Base-by-base conservation (phyloP, 2,113 vertebrate genomes). In the Platysternon megacephalum region DNA sequence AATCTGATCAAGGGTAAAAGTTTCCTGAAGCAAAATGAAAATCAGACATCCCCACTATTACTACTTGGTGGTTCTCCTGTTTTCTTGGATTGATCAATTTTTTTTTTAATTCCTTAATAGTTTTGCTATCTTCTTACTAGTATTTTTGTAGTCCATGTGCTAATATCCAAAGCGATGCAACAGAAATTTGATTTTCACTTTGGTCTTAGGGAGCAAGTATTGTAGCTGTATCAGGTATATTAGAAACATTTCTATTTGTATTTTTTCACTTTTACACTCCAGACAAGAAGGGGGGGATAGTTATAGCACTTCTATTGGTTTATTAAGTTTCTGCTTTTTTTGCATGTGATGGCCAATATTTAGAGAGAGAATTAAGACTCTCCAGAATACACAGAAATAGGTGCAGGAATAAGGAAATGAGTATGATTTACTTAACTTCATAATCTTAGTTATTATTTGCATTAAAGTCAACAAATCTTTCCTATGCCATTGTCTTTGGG, bases 101-200 rank as follows among this genome's bases (percentile, higher is more conserved):
- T 79, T 79, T 85, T 22, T n/a, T 51, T 79, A 61, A 74, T 26
- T 13, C 44, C n/a, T 46, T 79, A 44, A 32, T 39, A 8, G 68
- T 13, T 80, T 94, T 94, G 91, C 1, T 72, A 24, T 89, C 52
- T 85, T 91, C 12, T 32, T 74, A 2, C 11, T 35, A 11, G 32
- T 72, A 22, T 72, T 39, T 72, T n/a, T 72, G 19, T 11, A 92
- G 22, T 39, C 51, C 26, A 22, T 22, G 12, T 80, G 87, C 44
- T 65, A 82, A 72, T 8, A 81, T 72, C 42, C 93, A 52, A 4
- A 35, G 90, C 7, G 42, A 53, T 51, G 21, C 92, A 86, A 87
- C 81, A 89, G 86, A 84, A 35, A 52, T 94, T 80, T 65, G 11
- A 16, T 86, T 83, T 78, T 97, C 84, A 82, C 44, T 86, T 86